These are phyloP conservation scores for Lottia gigantea DNA, from an alignment of 2,888 invertebrate species.

Conservation along the genomic window DNA sequence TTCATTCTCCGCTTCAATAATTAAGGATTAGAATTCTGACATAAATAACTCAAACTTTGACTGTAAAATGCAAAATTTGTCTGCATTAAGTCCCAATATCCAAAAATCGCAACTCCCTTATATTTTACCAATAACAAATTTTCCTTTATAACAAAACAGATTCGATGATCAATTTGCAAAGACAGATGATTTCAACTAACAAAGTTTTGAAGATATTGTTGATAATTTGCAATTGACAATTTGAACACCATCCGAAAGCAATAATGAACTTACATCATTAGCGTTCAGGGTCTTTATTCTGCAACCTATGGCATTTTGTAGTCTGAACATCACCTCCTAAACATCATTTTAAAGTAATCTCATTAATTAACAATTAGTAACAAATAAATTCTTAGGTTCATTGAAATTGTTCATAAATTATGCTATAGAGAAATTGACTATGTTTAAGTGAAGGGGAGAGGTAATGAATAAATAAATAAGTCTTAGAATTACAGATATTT, in stretches of 20 bases:
- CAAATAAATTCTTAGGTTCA: too few species aligned
- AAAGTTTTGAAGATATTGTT: too few species aligned
- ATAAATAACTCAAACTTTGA: too few species aligned
- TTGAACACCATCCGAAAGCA: slow-evolving; percentile 6
- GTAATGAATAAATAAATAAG: background rate
- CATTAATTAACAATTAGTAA: too few species aligned
- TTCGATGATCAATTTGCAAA: too few species aligned
- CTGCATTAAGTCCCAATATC: too few species aligned
- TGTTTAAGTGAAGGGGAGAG: background rate
- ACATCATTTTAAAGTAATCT: too few species aligned
- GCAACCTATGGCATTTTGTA: background rate
- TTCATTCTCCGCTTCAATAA: too few species aligned
- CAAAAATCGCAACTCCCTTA: background rate
- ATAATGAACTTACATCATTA: background rate
- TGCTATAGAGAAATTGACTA: background rate
- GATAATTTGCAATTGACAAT: background rate
- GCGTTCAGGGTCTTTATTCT: background rate
- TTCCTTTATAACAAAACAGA: background rate
- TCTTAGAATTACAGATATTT: background rate
- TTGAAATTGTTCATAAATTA: background rate
- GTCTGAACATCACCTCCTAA: background rate
- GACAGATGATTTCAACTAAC: too few species aligned
- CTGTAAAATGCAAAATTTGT: too few species aligned
- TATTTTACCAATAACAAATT: background rate
- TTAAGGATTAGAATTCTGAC: too few species aligned